These are phyloP conservation scores for Phymorhynchus buccinoides DNA, from an alignment of 1,140 invertebrate genomes.

Conservation along the genomic window DNA sequence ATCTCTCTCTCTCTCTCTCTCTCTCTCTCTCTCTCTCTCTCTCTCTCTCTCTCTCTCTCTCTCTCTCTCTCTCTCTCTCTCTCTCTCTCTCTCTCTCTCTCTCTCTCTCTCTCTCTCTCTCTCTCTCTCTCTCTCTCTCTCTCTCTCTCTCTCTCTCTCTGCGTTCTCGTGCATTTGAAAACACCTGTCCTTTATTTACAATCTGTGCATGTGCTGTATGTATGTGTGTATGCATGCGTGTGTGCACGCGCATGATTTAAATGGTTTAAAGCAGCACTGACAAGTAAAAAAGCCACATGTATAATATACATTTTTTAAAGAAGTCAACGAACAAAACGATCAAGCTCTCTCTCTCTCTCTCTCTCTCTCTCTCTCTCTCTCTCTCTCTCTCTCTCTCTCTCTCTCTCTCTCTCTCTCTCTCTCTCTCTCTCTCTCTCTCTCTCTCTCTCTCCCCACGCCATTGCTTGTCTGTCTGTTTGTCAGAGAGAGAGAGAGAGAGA, in stretches of 20 bases:
- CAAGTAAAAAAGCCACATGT: too few species aligned
- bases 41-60: too few species aligned
- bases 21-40: too few species aligned
- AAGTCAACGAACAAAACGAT: too few species aligned
- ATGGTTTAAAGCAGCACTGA: too few species aligned
- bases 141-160: not conserved
- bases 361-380: conserved; percentile 2
- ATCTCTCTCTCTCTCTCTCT: too few species aligned
- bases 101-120: too few species aligned
- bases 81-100: too few species aligned
- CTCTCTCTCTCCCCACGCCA: not conserved
- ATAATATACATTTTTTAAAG: not conserved
- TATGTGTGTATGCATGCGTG: not conserved
- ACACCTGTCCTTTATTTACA: not conserved
- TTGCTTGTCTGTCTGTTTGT: not conserved
- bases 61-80: too few species aligned
- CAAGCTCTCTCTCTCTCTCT: not conserved
- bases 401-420: not conserved
- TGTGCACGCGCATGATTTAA: not conserved
- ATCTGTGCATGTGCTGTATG: not conserved
- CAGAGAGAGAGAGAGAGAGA: not conserved
- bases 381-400: not conserved
- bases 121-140: too few species aligned
- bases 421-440: not conserved
- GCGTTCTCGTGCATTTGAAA: not conserved